phyloP scores from a whole-genome alignment of 2,113 vertebrate species.

The Geococcyx californianus region DNA sequence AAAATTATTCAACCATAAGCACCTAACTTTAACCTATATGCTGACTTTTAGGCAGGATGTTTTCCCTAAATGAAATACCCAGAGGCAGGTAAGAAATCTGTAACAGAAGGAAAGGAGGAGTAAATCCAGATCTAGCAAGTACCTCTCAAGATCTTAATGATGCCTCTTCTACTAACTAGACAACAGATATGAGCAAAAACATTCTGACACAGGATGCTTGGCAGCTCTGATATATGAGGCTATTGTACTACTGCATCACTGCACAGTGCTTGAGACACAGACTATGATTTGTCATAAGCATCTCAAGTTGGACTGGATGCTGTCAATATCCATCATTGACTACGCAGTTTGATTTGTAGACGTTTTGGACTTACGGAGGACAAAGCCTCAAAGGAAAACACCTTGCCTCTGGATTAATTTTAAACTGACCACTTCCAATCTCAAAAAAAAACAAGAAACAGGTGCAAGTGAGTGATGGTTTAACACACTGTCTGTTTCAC shows the following conservation, averaged over 20 bases:
- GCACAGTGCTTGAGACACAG: neutral
- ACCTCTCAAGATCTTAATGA: neutral
- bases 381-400: neutral
- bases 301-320: neutral
- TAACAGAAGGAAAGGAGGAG: neutral
- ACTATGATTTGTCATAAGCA: neutral
- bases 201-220: neutral
- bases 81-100: neutral
- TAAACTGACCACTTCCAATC: neutral
- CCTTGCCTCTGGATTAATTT: neutral
- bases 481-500: neutral
- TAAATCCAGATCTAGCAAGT: neutral
- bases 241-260: neutral
- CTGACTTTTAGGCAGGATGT: neutral
- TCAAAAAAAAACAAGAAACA: neutral
- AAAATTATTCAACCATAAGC: neutral
- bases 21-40: neutral
- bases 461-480: neutral
- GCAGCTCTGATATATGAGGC: neutral
- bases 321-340: neutral
- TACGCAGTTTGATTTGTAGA: neutral
- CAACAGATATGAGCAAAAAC: neutral
- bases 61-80: neutral
- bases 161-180: neutral
- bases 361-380: neutral